A percentile compares a stretch with the other conserved stretches of the same genome.
Evolutionary conservation across 2,797 vertebrate genomes (phyloP).

Genomic region (Phataginus tetradactyla): DNA sequence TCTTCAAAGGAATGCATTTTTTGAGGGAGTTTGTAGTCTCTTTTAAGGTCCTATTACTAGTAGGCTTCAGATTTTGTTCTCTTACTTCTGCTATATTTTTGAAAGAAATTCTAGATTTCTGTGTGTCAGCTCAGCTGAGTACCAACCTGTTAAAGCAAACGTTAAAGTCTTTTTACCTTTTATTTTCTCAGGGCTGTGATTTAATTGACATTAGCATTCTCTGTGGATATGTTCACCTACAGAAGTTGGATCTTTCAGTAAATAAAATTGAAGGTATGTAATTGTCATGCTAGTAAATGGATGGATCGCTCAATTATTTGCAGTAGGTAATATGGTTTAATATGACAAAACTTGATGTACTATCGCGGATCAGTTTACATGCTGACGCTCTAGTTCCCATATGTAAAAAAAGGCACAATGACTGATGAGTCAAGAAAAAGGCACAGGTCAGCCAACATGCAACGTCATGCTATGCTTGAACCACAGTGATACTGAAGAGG

Average conservation of each 20-base stretch:
- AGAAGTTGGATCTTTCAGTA: conserved; percentile 92
- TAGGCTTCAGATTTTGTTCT: background rate
- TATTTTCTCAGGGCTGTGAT: conserved; percentile 85
- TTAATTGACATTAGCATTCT: conserved; percentile 91
- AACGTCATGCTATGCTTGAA: too few species aligned
- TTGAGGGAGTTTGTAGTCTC: background rate
- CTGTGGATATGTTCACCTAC: conserved; percentile 90
- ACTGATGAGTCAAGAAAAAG: background rate
- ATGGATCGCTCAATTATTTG: background rate
- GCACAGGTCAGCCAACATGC: background rate
- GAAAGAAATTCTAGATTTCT: conserved; percentile 29
- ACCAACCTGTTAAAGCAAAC: background rate
- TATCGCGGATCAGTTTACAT: background rate
- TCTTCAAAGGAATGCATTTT: conserved; percentile 5
- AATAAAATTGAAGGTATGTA: conserved; percentile 95
- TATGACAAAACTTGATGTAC: conserved; percentile 26
- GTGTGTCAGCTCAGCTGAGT: background rate
- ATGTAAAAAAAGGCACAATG: background rate
- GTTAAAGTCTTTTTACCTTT: conserved; percentile 64
- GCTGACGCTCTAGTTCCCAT: background rate
- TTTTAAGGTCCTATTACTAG: background rate
- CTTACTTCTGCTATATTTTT: background rate
- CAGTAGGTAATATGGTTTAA: background rate
- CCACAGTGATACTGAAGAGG: background rate
- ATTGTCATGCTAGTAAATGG: background rate